A percentile compares a stretch with the other conserved stretches of the same genome.
phyloP scores from a whole-genome alignment of 2,797 vertebrate species.

The Parauchenoglanis punctatus region DNA sequence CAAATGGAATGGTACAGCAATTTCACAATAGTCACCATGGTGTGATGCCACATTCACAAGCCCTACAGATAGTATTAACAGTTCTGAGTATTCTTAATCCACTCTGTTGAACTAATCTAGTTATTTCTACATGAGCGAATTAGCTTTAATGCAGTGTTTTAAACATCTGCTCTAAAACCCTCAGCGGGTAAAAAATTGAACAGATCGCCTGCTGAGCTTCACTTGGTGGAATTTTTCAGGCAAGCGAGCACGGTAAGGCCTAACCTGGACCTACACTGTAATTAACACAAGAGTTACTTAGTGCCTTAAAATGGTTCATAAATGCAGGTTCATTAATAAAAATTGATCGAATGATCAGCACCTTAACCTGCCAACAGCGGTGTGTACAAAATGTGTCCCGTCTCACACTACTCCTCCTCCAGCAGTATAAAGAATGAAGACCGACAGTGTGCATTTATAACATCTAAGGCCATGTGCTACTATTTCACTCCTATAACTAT shows the following conservation, averaged over 20 bases:
- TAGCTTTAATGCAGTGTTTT: not conserved
- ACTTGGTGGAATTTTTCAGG: not conserved
- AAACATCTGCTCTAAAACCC: not conserved
- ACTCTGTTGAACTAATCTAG: not conserved
- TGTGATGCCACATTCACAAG: not conserved
- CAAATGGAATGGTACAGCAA: not conserved
- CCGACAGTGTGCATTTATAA: slow-evolving; percentile 25
- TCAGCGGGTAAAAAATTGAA: not conserved
- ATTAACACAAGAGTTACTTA: not conserved
- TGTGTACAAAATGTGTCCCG: not conserved
- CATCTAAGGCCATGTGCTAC: not conserved
- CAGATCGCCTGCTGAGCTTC: too few relatives aligned
- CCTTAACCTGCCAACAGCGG: not conserved
- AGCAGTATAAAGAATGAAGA: slow-evolving; percentile 10
- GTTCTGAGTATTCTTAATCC: not conserved
- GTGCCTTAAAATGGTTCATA: not conserved
- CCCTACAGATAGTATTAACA: not conserved
- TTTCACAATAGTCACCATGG: not conserved
- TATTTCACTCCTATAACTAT: slow-evolving; percentile 12
- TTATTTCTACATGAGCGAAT: not conserved
- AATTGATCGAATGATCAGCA: not conserved
- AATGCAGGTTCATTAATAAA: not conserved
- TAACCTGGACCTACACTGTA: not conserved
- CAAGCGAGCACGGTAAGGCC: not conserved
- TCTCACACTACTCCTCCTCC: not conserved